These are phyloP conservation scores for Campaea margaritaria DNA, from an alignment of 2,888 invertebrate genomes.

Conservation along the genomic window DNA sequence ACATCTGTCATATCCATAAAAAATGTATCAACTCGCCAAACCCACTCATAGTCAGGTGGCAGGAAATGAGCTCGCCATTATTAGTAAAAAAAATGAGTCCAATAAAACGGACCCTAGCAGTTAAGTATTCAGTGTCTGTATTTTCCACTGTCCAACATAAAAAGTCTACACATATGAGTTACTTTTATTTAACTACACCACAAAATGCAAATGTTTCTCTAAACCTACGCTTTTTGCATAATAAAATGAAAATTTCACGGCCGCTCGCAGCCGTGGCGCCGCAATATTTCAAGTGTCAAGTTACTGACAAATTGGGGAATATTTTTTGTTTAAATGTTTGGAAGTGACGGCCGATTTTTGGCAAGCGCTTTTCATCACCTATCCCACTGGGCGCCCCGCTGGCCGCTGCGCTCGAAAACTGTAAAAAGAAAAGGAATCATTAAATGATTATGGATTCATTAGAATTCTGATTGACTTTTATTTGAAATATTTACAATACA, in stretches of 20 bases:
- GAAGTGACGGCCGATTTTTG: slow-evolving; percentile 8
- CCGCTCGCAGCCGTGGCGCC: slow-evolving; percentile 43
- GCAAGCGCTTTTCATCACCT: slow-evolving; percentile 7
- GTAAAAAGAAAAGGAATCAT: neutral
- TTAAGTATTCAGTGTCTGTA: neutral
- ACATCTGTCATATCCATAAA: too few species aligned
- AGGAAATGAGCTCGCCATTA: too few species aligned
- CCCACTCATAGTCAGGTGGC: too few species aligned
- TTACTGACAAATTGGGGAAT: slow-evolving; percentile 42
- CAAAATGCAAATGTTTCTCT: slow-evolving; percentile 29
- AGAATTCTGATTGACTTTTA: too few species aligned
- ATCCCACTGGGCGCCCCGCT: slow-evolving; percentile 6
- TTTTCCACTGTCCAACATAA: slow-evolving; percentile 1
- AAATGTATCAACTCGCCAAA: too few species aligned
- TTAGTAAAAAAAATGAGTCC: too few species aligned
- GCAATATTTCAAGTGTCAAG: slow-evolving; percentile 45
- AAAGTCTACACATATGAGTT: slow-evolving; percentile 15
- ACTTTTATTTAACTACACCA: slow-evolving; percentile 21
- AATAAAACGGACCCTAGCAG: neutral
- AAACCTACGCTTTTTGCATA: slow-evolving; percentile 43
- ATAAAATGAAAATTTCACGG: slow-evolving; percentile 45
- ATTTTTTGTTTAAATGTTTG: slow-evolving; percentile 9
- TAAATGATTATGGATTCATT: too few species aligned
- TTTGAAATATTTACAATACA: too few species aligned
- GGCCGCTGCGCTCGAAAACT: neutral